phyloP scores from a whole-genome alignment of 37 sponge, comb jelly and placozoan genomes.

The Crambe crambe region DNA sequence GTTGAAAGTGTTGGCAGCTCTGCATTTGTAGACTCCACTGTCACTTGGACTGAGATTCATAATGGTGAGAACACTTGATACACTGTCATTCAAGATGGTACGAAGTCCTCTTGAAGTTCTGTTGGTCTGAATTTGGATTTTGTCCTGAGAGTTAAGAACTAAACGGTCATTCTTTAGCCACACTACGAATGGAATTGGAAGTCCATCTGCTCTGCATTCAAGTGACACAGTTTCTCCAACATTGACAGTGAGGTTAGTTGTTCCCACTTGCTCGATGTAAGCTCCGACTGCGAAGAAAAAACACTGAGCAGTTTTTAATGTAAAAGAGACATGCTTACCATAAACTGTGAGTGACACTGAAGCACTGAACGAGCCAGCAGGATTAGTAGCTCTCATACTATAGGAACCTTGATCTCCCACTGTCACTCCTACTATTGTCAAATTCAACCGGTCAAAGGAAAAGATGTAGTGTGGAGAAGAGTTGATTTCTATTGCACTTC shows the following conservation, averaged over 20 bases:
- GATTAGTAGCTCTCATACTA: not conserved
- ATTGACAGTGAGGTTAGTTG: not conserved
- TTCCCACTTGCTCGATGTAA: not conserved
- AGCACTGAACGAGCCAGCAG: not conserved
- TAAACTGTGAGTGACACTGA: not conserved
- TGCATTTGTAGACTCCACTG: constrained; percentile 24
- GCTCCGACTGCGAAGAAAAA: not conserved
- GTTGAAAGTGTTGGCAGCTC: constrained; percentile 8
- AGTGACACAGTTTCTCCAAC: constrained; percentile 14
- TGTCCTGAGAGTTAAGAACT: not conserved
- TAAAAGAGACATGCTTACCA: not conserved
- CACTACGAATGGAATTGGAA: constrained; percentile 20
- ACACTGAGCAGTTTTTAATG: not conserved
- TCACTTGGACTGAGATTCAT: not conserved
- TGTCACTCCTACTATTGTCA: not conserved
- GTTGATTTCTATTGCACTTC: not conserved
- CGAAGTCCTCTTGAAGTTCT: not conserved
- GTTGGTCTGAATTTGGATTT: not conserved
- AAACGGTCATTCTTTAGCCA: constrained; percentile 17
- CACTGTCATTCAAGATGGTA: not conserved
- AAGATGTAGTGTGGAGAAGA: not conserved
- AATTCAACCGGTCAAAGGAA: not conserved
- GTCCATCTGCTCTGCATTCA: constrained; percentile 33
- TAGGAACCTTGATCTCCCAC: not conserved
- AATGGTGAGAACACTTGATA: constrained; percentile 15